Base-by-base conservation (phyloP, 2,113 vertebrate species). In the Halichoeres trimaculatus region DNA sequence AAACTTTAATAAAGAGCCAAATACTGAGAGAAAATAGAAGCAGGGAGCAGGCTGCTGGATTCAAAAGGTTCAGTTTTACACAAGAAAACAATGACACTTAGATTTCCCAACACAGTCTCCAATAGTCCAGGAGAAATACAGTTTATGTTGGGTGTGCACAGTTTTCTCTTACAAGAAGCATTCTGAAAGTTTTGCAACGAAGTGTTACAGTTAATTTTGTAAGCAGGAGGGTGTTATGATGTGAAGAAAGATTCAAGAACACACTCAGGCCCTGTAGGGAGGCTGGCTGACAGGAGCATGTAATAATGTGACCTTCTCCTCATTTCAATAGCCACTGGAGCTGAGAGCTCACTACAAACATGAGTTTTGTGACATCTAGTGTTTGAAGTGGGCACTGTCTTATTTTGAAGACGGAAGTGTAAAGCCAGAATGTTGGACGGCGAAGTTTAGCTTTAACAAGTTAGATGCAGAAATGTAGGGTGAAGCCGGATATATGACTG, bases 291-390 rank as follows among this genome's bases (percentile, higher is more conserved):
- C 30, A 13, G 40, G 14, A 41, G 40, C 40, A 11, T 41, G 40
- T 41, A 4, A 13, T 13, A 13, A 11, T 41, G 40, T 41, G 14
- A 14, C 14, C 12, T 41, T 41, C 40, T 41, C 40, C 40, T 41
- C 40, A 41, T 41, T 41, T 6, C 14, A 17, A 2, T 17, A 14
- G 17, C 45, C 13, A 45, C 5, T 1, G 8, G n/a, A 56, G n/a
- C 51, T 0, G 10, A 40, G 11, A 16, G 22, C 7, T 14, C 1
- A 22, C 56, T 50, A 36, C 23, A 1, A 19, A 17, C n/a, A 38
- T 51, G 79, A 58, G 10, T 13, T 24, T 34, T 62, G 55, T 88
- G 83, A 81, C 88, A 86, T 80, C 91, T 84, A 80, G 85, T 77
- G 91, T 71, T 35, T 40, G 38, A 38, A 3, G 9, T 0, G 1